Evolutionary conservation across 2,888 invertebrate species (phyloP).

Genomic region (Lamellibrachia columna): DNA sequence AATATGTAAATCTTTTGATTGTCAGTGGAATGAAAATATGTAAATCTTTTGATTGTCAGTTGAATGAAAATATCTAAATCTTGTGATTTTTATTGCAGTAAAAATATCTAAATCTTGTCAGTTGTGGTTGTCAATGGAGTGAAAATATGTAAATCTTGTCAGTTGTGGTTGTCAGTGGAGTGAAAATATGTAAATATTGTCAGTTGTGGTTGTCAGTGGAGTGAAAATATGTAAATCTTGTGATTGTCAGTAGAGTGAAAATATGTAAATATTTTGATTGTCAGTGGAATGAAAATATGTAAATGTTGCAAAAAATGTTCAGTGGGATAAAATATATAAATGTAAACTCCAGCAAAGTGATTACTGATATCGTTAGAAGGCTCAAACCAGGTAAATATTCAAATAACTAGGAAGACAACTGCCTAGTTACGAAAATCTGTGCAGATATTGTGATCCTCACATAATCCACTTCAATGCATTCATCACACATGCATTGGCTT

Average conservation of each 20-base stretch:
- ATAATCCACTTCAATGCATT: conserved; percentile 1
- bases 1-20: not conserved
- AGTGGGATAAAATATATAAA: not conserved
- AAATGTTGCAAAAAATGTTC: not conserved
- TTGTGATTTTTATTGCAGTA: not conserved
- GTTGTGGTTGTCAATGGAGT: not conserved
- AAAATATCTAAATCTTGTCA: not conserved
- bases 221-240: not conserved
- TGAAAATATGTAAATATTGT: not conserved
- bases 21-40: not conserved
- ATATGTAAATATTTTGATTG: not conserved
- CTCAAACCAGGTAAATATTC: not conserved
- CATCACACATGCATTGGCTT: not conserved
- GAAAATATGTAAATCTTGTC: not conserved
- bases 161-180: too few species aligned
- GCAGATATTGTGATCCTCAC: not conserved
- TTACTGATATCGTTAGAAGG: not conserved
- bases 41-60: not conserved
- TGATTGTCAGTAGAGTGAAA: not conserved
- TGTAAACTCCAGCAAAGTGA: not conserved
- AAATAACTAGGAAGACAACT: not conserved
- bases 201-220: too few species aligned
- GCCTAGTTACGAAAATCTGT: not conserved
- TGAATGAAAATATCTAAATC: not conserved
- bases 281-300: not conserved